A percentile compares a stretch with the other conserved stretches of the same genome.
Conservation (phyloP, 2,113 vertebrate species). For the Melanocharis versteri region DNA sequence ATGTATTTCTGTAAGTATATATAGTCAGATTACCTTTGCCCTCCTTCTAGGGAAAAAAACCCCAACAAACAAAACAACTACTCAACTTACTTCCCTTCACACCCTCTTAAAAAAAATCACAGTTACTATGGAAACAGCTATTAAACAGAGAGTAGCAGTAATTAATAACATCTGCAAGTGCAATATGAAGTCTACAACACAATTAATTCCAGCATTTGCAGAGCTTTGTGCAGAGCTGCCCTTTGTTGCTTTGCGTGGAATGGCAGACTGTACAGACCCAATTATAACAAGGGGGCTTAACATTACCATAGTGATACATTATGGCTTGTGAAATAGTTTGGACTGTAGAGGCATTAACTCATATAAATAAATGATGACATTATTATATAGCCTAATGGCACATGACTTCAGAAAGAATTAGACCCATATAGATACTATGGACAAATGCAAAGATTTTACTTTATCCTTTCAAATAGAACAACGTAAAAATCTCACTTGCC, state of each 20-base stretch:
- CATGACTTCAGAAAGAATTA: not conserved
- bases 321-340: not conserved
- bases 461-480: not conserved
- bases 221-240: not conserved
- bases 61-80: not conserved
- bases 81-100: not conserved
- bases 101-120: not conserved
- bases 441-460: not conserved
- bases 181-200: conserved; percentile 2
- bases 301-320: not conserved
- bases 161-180: conserved; percentile 57
- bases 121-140: conserved; percentile 49
- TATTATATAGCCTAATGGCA: not conserved
- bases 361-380: not conserved
- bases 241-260: not conserved
- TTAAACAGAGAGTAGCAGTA: conserved; percentile 29
- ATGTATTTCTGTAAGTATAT: not conserved
- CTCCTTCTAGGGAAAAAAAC: not conserved
- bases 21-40: not conserved
- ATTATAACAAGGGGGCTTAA: not conserved
- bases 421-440: not conserved
- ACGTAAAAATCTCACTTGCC: not conserved
- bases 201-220: conserved; percentile 31
- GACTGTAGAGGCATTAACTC: not conserved
- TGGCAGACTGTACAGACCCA: not conserved